Percentiles rank a stretch among this genome's conserved stretches.
Evolutionary conservation across 2,797 vertebrate genomes (phyloP).

Genomic region (Scyliorhinus canicula): DNA sequence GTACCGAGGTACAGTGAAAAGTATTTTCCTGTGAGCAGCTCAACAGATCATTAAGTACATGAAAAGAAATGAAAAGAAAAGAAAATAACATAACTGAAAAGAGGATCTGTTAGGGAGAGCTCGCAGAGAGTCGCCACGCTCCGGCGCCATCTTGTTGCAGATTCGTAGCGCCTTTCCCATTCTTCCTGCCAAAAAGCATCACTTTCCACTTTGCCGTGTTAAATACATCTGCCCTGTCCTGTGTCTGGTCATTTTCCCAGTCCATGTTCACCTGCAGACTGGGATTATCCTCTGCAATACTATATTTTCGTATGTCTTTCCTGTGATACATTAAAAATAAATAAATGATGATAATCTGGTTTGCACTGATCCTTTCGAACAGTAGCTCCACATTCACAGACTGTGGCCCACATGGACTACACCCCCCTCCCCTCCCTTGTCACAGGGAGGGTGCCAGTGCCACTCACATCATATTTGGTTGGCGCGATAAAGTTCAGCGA

Average conservation of each 20-base stretch:
- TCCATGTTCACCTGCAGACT: not conserved
- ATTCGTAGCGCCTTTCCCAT: not conserved
- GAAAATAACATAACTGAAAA: too few species aligned
- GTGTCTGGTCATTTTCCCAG: not conserved
- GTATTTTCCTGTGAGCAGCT: too few species aligned
- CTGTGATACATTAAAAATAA: not conserved
- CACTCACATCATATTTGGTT: constrained; percentile 80
- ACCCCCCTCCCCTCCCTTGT: not conserved
- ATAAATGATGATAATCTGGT: not conserved
- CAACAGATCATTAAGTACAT: too few species aligned
- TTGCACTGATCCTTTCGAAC: not conserved
- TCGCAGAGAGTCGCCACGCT: too few species aligned
- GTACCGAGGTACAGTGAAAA: too few species aligned
- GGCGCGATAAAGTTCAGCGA: constrained; percentile 88
- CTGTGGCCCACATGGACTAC: not conserved
- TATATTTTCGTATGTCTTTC: not conserved
- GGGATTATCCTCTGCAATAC: not conserved
- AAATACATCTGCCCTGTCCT: not conserved
- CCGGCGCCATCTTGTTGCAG: too few species aligned
- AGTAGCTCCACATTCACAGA: not conserved
- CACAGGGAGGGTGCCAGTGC: not conserved
- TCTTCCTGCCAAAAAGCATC: not conserved
- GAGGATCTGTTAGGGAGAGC: too few species aligned
- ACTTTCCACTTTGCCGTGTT: not conserved
- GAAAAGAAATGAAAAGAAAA: too few species aligned